Conservation (phyloP, 2,888 invertebrate genomes). For the Stratiomys singularior region DNA sequence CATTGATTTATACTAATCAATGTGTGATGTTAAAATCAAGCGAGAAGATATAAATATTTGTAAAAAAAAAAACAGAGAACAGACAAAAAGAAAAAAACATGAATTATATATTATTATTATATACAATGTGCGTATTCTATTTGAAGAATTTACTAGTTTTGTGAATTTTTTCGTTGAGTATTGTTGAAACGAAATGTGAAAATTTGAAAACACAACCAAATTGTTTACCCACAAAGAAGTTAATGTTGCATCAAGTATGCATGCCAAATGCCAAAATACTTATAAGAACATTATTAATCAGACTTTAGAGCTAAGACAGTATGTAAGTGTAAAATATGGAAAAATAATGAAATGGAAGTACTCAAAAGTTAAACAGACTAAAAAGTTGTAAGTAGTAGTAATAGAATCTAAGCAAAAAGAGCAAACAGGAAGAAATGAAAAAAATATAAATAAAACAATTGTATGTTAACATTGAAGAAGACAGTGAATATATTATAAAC, state of each 20-base stretch:
- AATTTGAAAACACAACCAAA: slow-evolving; percentile 35
- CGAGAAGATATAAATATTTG: slow-evolving; percentile 12
- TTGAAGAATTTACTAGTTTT: slow-evolving; percentile 19
- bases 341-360: not conserved
- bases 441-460: slow-evolving; percentile 2
- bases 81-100: not conserved
- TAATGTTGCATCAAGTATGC: slow-evolving; percentile 23
- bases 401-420: not conserved
- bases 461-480: slow-evolving; percentile 28
- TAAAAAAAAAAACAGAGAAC: not conserved
- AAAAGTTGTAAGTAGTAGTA: slow-evolving; percentile 1
- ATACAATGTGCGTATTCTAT: slow-evolving; percentile 19
- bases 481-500: slow-evolving; percentile 29
- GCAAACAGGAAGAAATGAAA: not conserved
- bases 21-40: not conserved
- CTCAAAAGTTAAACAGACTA: not conserved
- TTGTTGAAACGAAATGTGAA: slow-evolving; percentile 4
- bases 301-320: not conserved
- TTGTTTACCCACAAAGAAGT: slow-evolving; percentile 42
- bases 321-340: not conserved
- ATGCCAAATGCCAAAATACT: slow-evolving; percentile 41
- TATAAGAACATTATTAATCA: slow-evolving; percentile 28
- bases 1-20: slow-evolving; percentile 7
- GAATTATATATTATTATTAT: not conserved
- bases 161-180: slow-evolving; percentile 14